Conservation (phyloP, 2,888 invertebrate genomes). For the Proisotoma minuta region DNA sequence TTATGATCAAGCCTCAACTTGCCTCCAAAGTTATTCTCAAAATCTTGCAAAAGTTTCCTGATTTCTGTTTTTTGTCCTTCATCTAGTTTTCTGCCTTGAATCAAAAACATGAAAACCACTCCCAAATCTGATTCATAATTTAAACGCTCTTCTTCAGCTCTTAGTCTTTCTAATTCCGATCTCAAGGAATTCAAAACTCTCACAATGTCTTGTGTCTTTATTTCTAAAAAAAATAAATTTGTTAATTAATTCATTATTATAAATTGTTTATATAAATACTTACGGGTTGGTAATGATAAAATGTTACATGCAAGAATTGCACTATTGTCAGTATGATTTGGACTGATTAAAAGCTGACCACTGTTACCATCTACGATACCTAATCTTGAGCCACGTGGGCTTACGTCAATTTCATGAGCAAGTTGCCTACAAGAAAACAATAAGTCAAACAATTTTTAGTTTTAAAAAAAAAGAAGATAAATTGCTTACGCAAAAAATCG, state of each 20-base stretch:
- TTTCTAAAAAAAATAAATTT: conserved; percentile 11
- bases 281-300: conserved; percentile 16
- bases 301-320: conserved; percentile 35
- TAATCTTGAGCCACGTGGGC: conserved; percentile 37
- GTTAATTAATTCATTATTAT: not conserved
- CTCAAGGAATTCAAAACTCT: conserved; percentile 15
- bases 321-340: conserved; percentile 40
- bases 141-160: conserved; percentile 19
- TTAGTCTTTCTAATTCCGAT: conserved; percentile 26
- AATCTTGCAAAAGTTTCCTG: conserved; percentile 16
- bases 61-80: conserved; percentile 28
- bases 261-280: conserved; percentile 6
- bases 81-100: conserved; percentile 39
- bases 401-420: conserved; percentile 34
- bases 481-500: conserved; percentile 38
- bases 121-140: conserved; percentile 26
- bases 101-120: conserved; percentile 31
- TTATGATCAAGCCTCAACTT: not conserved
- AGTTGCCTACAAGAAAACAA: conserved; percentile 29
- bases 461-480: conserved; percentile 2
- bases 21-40: conserved; percentile 31
- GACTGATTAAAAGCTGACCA: conserved; percentile 38
- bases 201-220: conserved; percentile 17
- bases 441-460: conserved; percentile 1
- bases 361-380: conserved; percentile 40